Evolutionary conservation across 1,140 invertebrate species (phyloP).

Genomic region (Wiebesia pumilae): DNA sequence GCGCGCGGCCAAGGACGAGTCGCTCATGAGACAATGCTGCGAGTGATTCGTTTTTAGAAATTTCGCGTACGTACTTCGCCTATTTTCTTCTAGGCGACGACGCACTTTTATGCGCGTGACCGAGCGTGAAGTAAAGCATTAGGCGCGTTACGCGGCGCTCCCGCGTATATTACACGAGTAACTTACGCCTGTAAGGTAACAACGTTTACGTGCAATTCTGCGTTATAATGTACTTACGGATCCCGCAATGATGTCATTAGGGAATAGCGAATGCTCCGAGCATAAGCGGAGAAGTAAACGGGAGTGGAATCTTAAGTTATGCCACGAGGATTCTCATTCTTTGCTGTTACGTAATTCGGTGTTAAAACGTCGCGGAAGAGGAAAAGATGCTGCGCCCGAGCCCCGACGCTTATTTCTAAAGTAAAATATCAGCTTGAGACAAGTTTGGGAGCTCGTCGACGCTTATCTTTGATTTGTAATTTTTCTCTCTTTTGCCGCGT

Average conservation of each 20-base stretch:
- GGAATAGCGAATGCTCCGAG: background rate
- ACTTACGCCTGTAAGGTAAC: background rate
- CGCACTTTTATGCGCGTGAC: background rate
- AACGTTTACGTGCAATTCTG: background rate
- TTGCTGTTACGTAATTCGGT: background rate
- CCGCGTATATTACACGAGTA: background rate
- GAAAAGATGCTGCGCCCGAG: too few relatives aligned
- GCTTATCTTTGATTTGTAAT: too few relatives aligned
- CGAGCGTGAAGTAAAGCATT: background rate
- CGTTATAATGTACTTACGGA: background rate
- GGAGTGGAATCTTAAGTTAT: background rate
- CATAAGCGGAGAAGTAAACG: background rate
- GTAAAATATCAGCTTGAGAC: too few relatives aligned
- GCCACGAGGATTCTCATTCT: background rate
- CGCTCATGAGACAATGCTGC: background rate
- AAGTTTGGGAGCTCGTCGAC: too few relatives aligned
- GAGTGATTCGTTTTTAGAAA: background rate
- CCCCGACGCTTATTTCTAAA: too few relatives aligned
- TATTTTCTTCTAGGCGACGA: background rate
- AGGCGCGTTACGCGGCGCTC: background rate
- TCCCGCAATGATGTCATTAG: conserved; percentile 38
- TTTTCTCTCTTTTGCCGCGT: too few relatives aligned
- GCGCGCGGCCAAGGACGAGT: background rate
- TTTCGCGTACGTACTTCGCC: background rate
- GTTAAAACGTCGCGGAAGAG: too few relatives aligned